These are phyloP conservation scores for Smutsia gigantea DNA, from an alignment of 2,797 vertebrate genomes.

Conservation along the genomic window DNA sequence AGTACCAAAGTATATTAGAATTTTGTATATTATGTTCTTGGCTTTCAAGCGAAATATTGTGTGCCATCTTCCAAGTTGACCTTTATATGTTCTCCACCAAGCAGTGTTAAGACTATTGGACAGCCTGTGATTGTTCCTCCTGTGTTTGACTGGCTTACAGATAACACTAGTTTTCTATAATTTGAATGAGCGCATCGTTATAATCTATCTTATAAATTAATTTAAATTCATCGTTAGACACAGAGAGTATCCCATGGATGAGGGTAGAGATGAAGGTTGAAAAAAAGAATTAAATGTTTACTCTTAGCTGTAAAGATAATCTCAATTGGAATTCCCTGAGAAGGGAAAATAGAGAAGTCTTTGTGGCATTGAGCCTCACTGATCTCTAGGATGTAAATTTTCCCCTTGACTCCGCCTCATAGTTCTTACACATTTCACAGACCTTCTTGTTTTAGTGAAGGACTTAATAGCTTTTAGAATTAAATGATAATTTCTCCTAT, in stretches of 20 bases:
- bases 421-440: conserved; percentile 3
- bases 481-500: conserved; percentile 49
- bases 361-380: background rate
- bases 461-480: conserved; percentile 36
- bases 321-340: conserved; percentile 1
- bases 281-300: conserved; percentile 42
- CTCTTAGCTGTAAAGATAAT: conserved; percentile 26
- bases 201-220: conserved; percentile 26
- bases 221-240: conserved; percentile 5
- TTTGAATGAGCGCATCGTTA: conserved; percentile 9
- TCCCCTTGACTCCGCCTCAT: background rate
- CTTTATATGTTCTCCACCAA: background rate
- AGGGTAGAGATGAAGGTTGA: background rate
- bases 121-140: background rate
- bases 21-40: background rate
- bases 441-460: background rate
- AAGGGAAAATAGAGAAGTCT: conserved; percentile 29
- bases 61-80: background rate
- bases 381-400: background rate
- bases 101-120: background rate
- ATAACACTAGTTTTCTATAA: background rate
- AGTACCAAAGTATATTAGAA: background rate
- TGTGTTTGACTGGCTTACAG: background rate
- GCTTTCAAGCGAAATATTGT: conserved; percentile 16
- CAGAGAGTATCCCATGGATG: background rate